Evolutionary conservation across 2,888 invertebrate genomes (phyloP), one percentile per base, ranked within the genome.

Genomic region (Noctua pronuba): DNA sequence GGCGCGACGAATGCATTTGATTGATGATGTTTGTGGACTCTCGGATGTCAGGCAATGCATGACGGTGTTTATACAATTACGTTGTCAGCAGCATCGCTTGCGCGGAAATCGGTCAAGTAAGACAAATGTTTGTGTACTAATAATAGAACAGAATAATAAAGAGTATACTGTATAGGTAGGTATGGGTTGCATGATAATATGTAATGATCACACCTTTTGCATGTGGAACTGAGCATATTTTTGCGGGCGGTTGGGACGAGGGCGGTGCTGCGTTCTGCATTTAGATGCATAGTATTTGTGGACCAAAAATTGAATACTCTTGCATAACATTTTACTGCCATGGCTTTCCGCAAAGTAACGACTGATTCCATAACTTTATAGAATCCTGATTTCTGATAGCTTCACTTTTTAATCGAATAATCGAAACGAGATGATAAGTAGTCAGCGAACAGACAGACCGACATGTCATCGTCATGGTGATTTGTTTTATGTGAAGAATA

Each of bases 1-100:
- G n/a, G 24, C 65, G 44, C n/a, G 58, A 74, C 71, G 41, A 44
- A 21, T 86, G 78, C 86, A 85, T 60, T 60, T 86, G 88, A 88
- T 86, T 86, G 73, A 86, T 86, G 86, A 68, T 86, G 66, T 86
- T 83, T 88, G 83, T 70, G 46, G 24, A 62, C 38, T 52, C 44
- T 69, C 80, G 80, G 52, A 46, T 84, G 84, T 69, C 84, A 28
- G 52, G 55, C 72, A 44, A 7, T 83, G 79, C 79, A 66, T 16
- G 44, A 24, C 84, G 35, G 13, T 79, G 68, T 11, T 55, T 49
- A 77, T 65, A 65, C 35, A 60, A 52, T 52, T 52, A n/a, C 38
- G 28, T 24, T 35, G 52, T 21, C 44, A 44, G 66, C n/a, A 67
- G 72, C 72, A 18, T 44, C 35, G 75, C 55, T n/a, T 6, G 31